phyloP scores from a whole-genome alignment of 2,113 vertebrate genomes.

The Myanophis thanlyinensis region DNA sequence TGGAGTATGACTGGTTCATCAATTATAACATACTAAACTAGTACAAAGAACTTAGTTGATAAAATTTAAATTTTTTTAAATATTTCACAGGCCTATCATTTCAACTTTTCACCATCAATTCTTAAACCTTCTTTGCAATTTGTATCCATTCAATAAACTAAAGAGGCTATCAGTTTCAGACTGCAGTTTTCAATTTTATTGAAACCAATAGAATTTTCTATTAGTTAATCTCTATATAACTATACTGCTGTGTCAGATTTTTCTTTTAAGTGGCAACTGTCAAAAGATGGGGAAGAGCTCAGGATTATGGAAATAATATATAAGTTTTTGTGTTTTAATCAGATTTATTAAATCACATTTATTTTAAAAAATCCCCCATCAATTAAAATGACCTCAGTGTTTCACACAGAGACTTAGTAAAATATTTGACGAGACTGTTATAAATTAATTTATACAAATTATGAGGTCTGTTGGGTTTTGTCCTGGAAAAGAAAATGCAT shows the following conservation, averaged over 20 bases:
- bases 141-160: background rate
- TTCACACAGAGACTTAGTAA: background rate
- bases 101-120: background rate
- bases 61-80: background rate
- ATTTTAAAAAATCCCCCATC: background rate
- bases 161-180: constrained; percentile 25
- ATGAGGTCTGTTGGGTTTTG: background rate
- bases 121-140: constrained; percentile 28
- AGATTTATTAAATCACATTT: background rate
- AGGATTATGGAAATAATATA: background rate
- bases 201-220: background rate
- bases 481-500: background rate
- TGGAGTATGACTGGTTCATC: constrained; percentile 7
- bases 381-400: background rate
- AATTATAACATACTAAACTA: background rate
- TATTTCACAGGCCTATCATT: constrained; percentile 34
- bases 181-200: background rate
- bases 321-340: background rate
- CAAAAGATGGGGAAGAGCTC: constrained; percentile 27
- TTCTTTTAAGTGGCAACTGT: constrained; percentile 27
- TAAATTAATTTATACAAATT: background rate
- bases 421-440: background rate
- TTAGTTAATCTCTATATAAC: background rate
- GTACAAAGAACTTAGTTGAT: background rate
- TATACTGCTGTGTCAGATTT: constrained; percentile 16